These are phyloP conservation scores for Sebastes matsubarae DNA, from an alignment of 2,797 vertebrate species.

Conservation along the genomic window DNA sequence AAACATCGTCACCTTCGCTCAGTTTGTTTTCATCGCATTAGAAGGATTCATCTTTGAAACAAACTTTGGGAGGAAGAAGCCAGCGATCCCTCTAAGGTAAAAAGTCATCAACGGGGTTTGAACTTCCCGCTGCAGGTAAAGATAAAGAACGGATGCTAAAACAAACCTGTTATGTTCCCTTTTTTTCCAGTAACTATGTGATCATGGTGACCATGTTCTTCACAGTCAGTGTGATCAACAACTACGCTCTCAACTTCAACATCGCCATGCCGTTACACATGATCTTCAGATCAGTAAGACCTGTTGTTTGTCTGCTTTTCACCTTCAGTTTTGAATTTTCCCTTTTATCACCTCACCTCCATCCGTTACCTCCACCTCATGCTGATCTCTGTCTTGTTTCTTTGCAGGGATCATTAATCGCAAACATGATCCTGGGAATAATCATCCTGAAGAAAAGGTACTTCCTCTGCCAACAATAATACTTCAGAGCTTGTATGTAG, in stretches of 20 bases:
- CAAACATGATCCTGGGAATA: slow-evolving; percentile 95
- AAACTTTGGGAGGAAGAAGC: slow-evolving; percentile 90
- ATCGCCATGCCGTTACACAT: slow-evolving; percentile 98
- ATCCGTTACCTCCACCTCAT: background rate
- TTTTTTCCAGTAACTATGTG: slow-evolving; percentile 86
- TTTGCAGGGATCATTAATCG: slow-evolving; percentile 94
- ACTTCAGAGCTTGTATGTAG: background rate
- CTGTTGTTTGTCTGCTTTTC: background rate
- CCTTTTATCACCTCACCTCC: background rate
- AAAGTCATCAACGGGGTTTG: background rate
- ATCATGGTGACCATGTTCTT: slow-evolving; percentile 99
- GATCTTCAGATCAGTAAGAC: slow-evolving; percentile 98
- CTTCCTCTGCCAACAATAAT: background rate
- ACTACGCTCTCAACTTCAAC: slow-evolving; percentile 97
- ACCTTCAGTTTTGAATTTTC: background rate
- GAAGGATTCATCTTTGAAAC: slow-evolving; percentile 95
- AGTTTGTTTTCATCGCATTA: slow-evolving; percentile 93
- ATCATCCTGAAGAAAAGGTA: slow-evolving; percentile 98
- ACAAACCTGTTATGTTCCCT: background rate
- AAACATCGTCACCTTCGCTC: slow-evolving; percentile 96
- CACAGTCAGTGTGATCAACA: slow-evolving; percentile 95
- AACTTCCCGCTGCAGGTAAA: background rate
- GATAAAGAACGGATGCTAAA: background rate
- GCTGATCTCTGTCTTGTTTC: background rate
- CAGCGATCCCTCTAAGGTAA: slow-evolving; percentile 91